A percentile compares a stretch with the other conserved stretches of the same genome.
phyloP scores from a whole-genome alignment of 2,888 invertebrate species.

The Leptopilina syphax region DNA sequence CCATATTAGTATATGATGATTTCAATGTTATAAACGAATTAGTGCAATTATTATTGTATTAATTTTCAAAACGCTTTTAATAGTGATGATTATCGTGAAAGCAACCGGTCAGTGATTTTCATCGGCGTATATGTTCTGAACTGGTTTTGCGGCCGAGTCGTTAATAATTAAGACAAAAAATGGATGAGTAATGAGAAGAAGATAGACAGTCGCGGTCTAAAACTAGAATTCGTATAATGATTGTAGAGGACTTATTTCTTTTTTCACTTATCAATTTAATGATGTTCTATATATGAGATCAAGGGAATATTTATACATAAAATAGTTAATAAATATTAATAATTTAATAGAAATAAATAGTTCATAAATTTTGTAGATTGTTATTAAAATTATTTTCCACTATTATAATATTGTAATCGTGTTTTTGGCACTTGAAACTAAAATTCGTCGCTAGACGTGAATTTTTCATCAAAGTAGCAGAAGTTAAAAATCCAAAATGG shows the following conservation, averaged over 20 bases:
- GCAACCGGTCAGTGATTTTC: constrained; percentile 15
- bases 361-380: too few species aligned
- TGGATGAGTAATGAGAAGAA: constrained; percentile 24
- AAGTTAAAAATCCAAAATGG: too few species aligned
- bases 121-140: neutral
- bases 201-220: constrained; percentile 18
- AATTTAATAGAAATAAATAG: too few species aligned
- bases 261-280: constrained; percentile 22
- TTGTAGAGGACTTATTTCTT: neutral
- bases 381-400: too few species aligned
- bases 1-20: too few species aligned
- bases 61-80: neutral
- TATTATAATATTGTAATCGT: too few species aligned
- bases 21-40: too few species aligned
- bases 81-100: constrained; percentile 1
- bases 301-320: too few species aligned
- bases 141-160: constrained; percentile 17
- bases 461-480: too few species aligned
- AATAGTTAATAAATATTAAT: too few species aligned
- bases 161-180: constrained; percentile 30
- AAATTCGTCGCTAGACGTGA: too few species aligned
- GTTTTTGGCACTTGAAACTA: too few species aligned
- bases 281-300: neutral
- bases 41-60: neutral
- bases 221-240: constrained; percentile 12